A percentile compares a stretch with the other conserved stretches of the same genome.
Evolutionary conservation across 2,888 invertebrate genomes (phyloP).

Genomic region (Ectemnius cavifrons): DNA sequence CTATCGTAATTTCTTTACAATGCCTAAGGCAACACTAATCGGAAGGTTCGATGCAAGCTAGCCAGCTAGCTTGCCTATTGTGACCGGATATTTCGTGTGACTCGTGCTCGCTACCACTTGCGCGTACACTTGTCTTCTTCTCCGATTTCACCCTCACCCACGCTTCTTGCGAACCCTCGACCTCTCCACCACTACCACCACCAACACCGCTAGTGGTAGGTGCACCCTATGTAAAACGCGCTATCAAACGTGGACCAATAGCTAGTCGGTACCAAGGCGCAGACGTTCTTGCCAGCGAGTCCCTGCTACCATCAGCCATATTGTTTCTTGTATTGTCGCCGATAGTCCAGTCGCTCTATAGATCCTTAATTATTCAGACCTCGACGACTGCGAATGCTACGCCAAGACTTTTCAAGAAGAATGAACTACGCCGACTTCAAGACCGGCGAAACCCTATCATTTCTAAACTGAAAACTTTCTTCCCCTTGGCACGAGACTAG

Average conservation of each 20-base stretch:
- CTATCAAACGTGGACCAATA: conserved; percentile 74
- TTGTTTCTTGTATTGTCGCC: conserved; percentile 49
- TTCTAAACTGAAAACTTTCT: not conserved
- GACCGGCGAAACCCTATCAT: not conserved
- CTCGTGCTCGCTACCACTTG: conserved; percentile 37
- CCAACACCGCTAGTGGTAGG: conserved; percentile 13
- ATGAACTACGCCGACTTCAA: not conserved
- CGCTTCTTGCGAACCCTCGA: not conserved
- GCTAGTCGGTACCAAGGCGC: conserved; percentile 56
- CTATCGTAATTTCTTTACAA: too few relatives aligned
- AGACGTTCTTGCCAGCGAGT: conserved; percentile 40
- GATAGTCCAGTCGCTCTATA: conserved; percentile 33
- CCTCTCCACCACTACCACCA: conserved; percentile 18
- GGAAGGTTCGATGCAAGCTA: conserved; percentile 27
- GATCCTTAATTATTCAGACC: conserved; percentile 62
- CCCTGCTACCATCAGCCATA: conserved; percentile 53
- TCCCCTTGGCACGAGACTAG: too few relatives aligned
- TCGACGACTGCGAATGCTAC: conserved; percentile 18
- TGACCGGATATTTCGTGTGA: conserved; percentile 38
- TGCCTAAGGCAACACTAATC: not conserved
- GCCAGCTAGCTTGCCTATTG: conserved; percentile 32
- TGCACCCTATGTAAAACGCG: conserved; percentile 38
- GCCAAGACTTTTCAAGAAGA: not conserved
- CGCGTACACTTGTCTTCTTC: conserved; percentile 35
- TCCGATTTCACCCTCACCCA: conserved; percentile 14